Evolutionary conservation across 2,113 vertebrate genomes (phyloP).

Genomic region (Myotis brandtii): DNA sequence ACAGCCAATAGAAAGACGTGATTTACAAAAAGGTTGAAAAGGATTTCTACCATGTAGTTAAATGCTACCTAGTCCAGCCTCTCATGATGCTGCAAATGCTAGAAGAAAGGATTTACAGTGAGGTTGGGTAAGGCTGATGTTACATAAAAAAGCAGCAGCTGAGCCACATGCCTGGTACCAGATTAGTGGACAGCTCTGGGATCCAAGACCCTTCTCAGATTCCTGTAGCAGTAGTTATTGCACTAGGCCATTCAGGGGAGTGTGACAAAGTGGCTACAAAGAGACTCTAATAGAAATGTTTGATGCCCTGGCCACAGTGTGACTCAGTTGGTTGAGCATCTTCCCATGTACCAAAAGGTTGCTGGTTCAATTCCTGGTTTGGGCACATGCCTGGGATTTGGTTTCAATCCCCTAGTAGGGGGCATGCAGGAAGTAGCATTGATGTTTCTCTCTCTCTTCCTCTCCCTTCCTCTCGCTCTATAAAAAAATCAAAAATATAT

Average conservation of each 20-base stretch:
- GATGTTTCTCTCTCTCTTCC: too few relatives aligned
- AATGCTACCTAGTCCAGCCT: background rate
- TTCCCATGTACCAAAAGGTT: too few relatives aligned
- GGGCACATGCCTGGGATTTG: too few relatives aligned
- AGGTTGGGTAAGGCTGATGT: background rate
- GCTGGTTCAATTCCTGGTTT: too few relatives aligned
- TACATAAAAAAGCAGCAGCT: background rate
- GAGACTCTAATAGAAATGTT: background rate
- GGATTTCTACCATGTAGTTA: background rate
- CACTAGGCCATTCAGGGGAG: background rate
- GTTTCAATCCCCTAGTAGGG: too few relatives aligned
- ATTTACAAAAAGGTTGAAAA: background rate
- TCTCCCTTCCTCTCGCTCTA: too few relatives aligned
- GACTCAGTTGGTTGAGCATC: too few relatives aligned
- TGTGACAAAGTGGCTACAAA: background rate
- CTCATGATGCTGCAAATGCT: background rate
- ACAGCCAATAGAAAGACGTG: background rate
- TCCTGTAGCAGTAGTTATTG: accelerated
- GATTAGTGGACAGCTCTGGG: background rate
- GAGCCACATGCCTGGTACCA: background rate
- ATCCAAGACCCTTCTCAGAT: background rate
- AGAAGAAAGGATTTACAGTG: background rate
- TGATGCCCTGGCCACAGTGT: background rate
- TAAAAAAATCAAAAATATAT: too few relatives aligned
- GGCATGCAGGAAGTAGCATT: too few relatives aligned